Conservation (phyloP, 2,113 vertebrate genomes). For the Grantiella picta region DNA sequence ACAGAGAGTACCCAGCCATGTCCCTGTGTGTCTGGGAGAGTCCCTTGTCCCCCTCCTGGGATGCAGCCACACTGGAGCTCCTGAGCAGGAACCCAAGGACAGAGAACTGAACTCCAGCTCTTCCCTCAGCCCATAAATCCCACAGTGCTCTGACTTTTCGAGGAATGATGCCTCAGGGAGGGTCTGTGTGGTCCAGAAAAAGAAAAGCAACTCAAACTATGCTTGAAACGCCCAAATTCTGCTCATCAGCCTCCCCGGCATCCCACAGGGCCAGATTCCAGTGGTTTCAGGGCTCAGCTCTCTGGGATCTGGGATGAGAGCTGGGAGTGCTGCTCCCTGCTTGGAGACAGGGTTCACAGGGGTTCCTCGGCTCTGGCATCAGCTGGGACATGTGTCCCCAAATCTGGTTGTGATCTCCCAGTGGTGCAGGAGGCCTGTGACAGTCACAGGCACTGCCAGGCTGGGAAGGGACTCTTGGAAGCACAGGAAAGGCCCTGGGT, state of each 20-base stretch:
- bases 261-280: rapidly evolving
- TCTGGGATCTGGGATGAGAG: background rate
- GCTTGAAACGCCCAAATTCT: background rate
- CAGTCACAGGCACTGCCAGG: background rate
- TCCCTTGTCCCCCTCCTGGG: background rate
- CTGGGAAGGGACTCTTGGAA: background rate
- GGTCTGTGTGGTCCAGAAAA: background rate
- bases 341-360: background rate
- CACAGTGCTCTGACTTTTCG: background rate
- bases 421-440: background rate
- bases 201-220: background rate
- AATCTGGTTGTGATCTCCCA: background rate
- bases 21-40: background rate
- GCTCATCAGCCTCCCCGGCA: background rate
- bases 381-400: rapidly evolving
- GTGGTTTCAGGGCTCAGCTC: background rate
- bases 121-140: conserved; percentile 4
- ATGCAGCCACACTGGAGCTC: background rate
- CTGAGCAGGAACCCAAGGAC: background rate
- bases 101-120: background rate
- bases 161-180: background rate
- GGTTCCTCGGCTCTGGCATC: background rate
- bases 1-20: too few species aligned
- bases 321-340: background rate
- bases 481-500: background rate